phyloP scores from a whole-genome alignment of 2,113 vertebrate species.

The Scolopax mira region DNA sequence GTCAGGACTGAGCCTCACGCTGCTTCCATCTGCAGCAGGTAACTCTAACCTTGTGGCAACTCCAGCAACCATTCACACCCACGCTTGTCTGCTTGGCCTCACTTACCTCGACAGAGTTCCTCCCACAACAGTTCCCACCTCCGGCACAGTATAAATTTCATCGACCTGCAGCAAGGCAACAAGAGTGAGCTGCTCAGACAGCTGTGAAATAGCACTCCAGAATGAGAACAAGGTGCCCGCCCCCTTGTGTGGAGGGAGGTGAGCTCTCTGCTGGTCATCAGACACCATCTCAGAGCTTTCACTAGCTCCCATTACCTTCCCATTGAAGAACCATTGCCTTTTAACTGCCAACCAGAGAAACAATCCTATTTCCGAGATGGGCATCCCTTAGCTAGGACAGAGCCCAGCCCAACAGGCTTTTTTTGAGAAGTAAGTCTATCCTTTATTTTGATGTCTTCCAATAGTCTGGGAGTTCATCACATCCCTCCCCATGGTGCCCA shows the following conservation, averaged over 20 bases:
- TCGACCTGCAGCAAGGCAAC: constrained; percentile 83
- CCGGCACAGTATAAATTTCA: constrained; percentile 98
- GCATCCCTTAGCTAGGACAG: neutral
- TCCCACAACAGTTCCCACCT: constrained; percentile 97
- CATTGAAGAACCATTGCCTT: neutral
- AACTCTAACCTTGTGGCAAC: neutral
- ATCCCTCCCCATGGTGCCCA: neutral
- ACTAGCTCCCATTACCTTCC: neutral
- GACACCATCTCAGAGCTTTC: neutral
- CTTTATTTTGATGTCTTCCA: neutral
- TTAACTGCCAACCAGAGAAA: neutral
- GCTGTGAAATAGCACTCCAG: neutral
- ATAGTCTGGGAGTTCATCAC: neutral
- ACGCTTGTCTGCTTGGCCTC: neutral
- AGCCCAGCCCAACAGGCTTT: neutral
- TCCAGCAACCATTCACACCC: neutral
- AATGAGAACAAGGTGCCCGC: neutral
- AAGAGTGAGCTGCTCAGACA: constrained; percentile 37
- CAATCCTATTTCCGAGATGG: neutral
- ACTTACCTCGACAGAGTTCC: constrained; percentile 94
- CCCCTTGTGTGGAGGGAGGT: neutral
- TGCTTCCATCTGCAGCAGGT: neutral
- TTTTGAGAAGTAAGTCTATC: neutral
- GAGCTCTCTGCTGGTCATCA: neutral
- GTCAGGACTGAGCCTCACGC: neutral